Percentiles rank a stretch among this genome's conserved stretches.
Evolutionary conservation across 2,797 vertebrate species (phyloP).

Genomic region (Tenualosa thibaudeaui): DNA sequence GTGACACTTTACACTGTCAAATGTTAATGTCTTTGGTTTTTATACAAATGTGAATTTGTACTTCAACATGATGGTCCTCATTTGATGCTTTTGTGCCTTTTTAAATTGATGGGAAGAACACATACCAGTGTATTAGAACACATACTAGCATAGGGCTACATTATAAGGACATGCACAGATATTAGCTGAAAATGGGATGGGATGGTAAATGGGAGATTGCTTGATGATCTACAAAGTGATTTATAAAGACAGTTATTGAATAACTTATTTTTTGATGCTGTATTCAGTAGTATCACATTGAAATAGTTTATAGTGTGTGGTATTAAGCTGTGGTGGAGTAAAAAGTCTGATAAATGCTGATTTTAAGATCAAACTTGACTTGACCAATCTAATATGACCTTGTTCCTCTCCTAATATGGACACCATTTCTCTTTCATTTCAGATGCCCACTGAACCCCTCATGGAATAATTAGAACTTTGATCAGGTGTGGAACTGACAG

Average conservation of each 20-base stretch:
- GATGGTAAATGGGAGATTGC: too few relatives aligned
- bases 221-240: too few relatives aligned
- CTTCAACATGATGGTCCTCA: not conserved
- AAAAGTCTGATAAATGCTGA: not conserved
- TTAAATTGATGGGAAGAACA: not conserved
- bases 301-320: not conserved
- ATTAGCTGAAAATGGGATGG: not conserved
- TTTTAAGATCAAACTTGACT: not conserved
- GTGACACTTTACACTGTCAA: conserved; percentile 41
- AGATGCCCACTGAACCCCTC: not conserved
- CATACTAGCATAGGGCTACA: not conserved
- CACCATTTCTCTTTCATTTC: conserved; percentile 10
- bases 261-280: too few relatives aligned
- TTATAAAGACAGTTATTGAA: too few relatives aligned
- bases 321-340: not conserved
- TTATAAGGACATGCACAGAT: not conserved
- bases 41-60: not conserved
- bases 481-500: not conserved
- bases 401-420: not conserved
- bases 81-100: not conserved
- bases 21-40: conserved; percentile 22
- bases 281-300: too few relatives aligned
- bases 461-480: conserved; percentile 7
- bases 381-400: not conserved
- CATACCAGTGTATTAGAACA: not conserved